Evolutionary conservation across 2,113 vertebrate species (phyloP), one percentile per base, ranked within the genome.

Genomic region (Sterna hirundo): DNA sequence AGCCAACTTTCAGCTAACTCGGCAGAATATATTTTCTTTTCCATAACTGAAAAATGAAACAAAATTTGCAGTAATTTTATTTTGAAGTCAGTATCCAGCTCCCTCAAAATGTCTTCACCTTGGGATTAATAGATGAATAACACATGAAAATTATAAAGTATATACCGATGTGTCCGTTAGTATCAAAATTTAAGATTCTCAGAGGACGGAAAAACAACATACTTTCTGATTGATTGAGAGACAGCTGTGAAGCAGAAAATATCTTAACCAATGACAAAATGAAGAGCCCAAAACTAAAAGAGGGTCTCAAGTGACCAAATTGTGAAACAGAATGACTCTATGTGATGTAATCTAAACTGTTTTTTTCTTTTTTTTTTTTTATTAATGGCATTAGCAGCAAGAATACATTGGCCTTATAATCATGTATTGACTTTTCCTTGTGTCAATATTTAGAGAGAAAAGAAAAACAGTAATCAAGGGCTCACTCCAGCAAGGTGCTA

Each of bases 221-320:
- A 26, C 19, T 78, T 93, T 90, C 46, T 52, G 46, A 95, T 46
- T 96, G 93, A 91, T 23, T 78, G 42, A 66, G 70, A 83, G 65
- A 81, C 86, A 96, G 76, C 46, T 95, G 90, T 81, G 76, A 92
- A 93, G 42, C 58, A 86, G 60, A 83, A 83, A 72, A 70, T 66
- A 62, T 16, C n/a, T 76, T 70, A 78, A 42, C 5, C 62, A 51
- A 42, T 44, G 60, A 60, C 21, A 88, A 85, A 94, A 86, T 2
- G 0, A 77, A 62, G 21, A 83, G 5, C 7, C 9, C 14, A 78
- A 20, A 60, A 32, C 25, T 70, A 27, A n/a, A 80, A 77, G 34
- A 34, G 10, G 5, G 13, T 86, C 15, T 86, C 32, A 25, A 15
- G 20, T 36, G 89, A 36, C n/a, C 27, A 60, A 55, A 68, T 12